Evolutionary conservation across 2,888 invertebrate genomes (phyloP), one percentile per base, ranked within the genome.

Genomic region (Elysia crispata): DNA sequence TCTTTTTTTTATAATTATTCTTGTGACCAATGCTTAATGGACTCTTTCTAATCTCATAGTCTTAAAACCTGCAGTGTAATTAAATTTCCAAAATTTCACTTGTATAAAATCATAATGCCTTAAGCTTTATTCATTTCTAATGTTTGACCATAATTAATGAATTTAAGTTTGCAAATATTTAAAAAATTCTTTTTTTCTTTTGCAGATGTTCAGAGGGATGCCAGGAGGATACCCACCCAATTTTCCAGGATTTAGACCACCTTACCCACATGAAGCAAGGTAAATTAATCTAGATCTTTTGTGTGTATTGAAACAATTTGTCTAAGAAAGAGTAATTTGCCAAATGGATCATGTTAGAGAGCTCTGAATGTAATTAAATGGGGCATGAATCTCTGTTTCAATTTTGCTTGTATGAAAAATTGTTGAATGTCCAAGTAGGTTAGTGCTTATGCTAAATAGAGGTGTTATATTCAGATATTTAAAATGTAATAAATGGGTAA

Each of bases 161-260:
- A 41, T n/a, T n/a, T n/a, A n/a, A n/a, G n/a, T n/a, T n/a, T n/a
- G 54, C 6, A 25, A 41, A 66, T 66, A 18, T 33, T 54, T 31
- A 20, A 66, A 23, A 18, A 23, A 8, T 18, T 18, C 41, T 79
- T 64, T 20, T n/a, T n/a, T n/a, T 66, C 18, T 28, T 76, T 77
- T 13, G 41, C 85, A 92, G 92, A 90, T 92, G 91, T 91, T 89
- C 87, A 87, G 90, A 72, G 86, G 91, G 80, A 90, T 90, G 83
- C 90, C 90, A 74, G 87, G 87, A 81, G 89, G 89, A 20, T 92
- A 90, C 86, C 91, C 91, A 81, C 90, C 91, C 41, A 91, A 90
- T 83, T 91, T 89, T 83, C 87, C 89, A 82, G 90, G 89, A 81
- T 90, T 92, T 87, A 76, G 91, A 76, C 90, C 89, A 69, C 90